Base-by-base conservation (phyloP, 2,888 invertebrate species). In the Mayetiola destructor region DNA sequence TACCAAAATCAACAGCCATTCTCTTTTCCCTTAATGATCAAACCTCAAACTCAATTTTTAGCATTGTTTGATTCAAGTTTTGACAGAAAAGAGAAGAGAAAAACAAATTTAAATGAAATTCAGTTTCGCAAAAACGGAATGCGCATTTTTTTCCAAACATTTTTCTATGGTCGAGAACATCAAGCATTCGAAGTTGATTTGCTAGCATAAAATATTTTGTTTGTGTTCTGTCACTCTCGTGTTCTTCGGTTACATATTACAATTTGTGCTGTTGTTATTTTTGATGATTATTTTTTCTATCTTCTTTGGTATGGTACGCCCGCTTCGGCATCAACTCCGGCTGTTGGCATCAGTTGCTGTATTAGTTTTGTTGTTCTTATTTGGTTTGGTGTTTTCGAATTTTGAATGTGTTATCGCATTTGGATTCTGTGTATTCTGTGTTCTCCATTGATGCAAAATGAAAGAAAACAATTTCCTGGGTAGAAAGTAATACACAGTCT, bases 401-500 rank as follows among this genome's bases (percentile, higher is more conserved):
- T n/a, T n/a, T n/a, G n/a, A n/a, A n/a, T n/a, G 27, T 27, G 48
- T 16, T 16, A 27, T 48, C 27, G 48, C 48, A n/a, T n/a, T 27
- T 48, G 48, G 27, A 48, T 48, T 48, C 8, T 48, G 37, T 48
- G n/a, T 27, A n/a, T n/a, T n/a, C n/a, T n/a, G 48, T 16, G 48
- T 27, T 27, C 48, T 48, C 48, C 48, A 48, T 48, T 48, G 48
- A 23, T 48, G 48, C n/a, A 23, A 48, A 48, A 48, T 48, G 48
- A 55, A 55, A 55, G 55, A 55, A 55, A 55, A 55, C 55, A 55
- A 55, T 55, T 55, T 55, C 55, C 35, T 55, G 55, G 56, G 62
- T 66, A 71, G 48, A 48, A 68, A 71, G 72, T 71, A 69, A 53
- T 48, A 48, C 48, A 72, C 72, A 72, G 71, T 71, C 72, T 72